Base-by-base conservation (phyloP, 2,797 vertebrate species). In the Ctenopoma kingsleyae region DNA sequence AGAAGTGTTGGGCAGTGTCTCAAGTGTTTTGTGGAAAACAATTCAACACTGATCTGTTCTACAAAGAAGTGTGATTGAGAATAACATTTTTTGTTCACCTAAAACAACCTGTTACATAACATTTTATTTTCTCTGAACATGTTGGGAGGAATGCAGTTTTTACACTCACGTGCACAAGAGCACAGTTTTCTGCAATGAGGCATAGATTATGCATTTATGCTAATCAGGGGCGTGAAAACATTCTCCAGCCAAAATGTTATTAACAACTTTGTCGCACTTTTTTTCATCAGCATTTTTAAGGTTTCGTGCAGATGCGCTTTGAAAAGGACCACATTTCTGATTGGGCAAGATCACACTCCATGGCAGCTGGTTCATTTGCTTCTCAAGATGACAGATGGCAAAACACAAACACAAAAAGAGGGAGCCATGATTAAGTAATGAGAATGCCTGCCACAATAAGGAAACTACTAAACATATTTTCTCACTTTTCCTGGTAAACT, bases 371-470 rank as follows among this genome's bases (percentile, higher is more conserved):
- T 92, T 93, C 90, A 93, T 94, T 94, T 91, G 92, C 92, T 92
- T 87, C 90, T 93, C 92, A 93, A 93, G 89, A 93, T 94, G 93
- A 93, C 94, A 95, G 94, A 95, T 95, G 94, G 94, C 92, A 94
- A 93, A 93, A 94, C 90, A 93, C 92, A 94, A 94, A 94, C 91
- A 93, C 90, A 92, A 91, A 94, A 93, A 93, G 89, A 88, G 86
- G 85, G 83, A 88, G 89, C 89, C 91, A 88, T 91, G 91, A 92
- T 93, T 89, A 92, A 92, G 91, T 91, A 90, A 93, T 92, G 92
- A 92, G 90, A 89, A 87, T 75, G 88, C 83, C 89, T 91, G 87
- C 88, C 89, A 87, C 89, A 87, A 91, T 89, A 84, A 84, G 88
- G 81, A 91, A 87, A 85, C 87, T 80, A 83, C 81, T 70, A 70